Base-by-base conservation (phyloP, 2,113 vertebrate species). In the Poecile atricapillus region DNA sequence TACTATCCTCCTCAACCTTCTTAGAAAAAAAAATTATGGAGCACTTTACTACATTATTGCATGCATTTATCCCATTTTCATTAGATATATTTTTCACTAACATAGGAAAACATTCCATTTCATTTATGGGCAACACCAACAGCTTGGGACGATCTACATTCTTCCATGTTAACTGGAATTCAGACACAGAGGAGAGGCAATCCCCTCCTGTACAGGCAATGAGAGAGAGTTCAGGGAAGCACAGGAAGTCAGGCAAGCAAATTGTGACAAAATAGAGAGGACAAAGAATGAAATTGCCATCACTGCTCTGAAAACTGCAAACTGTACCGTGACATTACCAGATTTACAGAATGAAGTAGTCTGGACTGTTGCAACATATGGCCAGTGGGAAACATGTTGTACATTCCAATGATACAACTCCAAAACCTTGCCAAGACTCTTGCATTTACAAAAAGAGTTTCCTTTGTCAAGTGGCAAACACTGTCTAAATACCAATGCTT, bases 381-480 rank as follows among this genome's bases (percentile, higher is more conserved):
- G 90, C 44, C 64, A 93, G 64, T 86, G 64, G 60, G 35, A 93
- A 92, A 63, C 71, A 83, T 43, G 73, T 96, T 83, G 88, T 79
- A 92, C 80, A 86, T 94, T 95, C 68, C 90, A 77, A 56, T 81
- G 90, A 93, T 95, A 90, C 10, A 97, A 97, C 30, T 75, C 55
- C 22, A 20, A 80, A 90, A 74, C 71, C 60, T 58, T 90, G 85
- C 90, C 87, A 97, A 91, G 73, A 60, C 69, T 80, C 64, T 90
- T 55, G 73, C 80, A 93, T 63, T 92, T 71, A 93, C 80, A 89
- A 30, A 82, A 75, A 91, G 39, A 10, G 24, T 91, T 91, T 68
- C 68, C 64, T 91, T 95, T 94, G 87, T 87, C 79, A 93, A 96
- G 62, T 64, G 75, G 93, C 83, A 97, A 94, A 70, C 55, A 95